Base-by-base conservation (phyloP, 2,797 vertebrate species). In the Sternotherus odoratus region DNA sequence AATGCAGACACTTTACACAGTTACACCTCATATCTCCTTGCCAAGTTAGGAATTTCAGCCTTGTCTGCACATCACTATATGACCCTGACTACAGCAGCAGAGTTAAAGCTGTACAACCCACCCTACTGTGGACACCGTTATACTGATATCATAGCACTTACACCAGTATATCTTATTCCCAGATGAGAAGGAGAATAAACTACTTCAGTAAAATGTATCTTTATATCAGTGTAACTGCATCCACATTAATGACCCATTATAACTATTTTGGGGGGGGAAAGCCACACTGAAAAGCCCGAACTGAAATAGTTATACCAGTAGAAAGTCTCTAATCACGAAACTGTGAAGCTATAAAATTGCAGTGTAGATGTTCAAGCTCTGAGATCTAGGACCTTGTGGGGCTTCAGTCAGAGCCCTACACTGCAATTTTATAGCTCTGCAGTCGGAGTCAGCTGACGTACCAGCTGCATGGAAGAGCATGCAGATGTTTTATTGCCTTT, bases 1-100 rank as follows among this genome's bases (percentile, higher is more conserved):
- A 8, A 82, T 82, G 90, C 83, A 96, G 83, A 94, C 86, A 80
- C 51, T 86, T 89, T 74, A 66, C 26, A 53, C 43, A 30, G 43
- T 30, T 28, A 48, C 26, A 48, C 46, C 43, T 75, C 24, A 1
- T 48, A 54, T 79, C 57, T 87, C 79, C 46, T 86, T 78, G 23
- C 21, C 85, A 82, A 69, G 33, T 23, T n/a, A 91, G 69, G 33
- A 39, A 87, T 8, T 26, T 8, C 15, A 4, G 30, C 39, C 28
- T 84, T n/a, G 2, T 23, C 57, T 23, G 15, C 46, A 33, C 48
- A 89, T 77, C 69, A 60, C 17, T 49, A 48, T 5, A 39, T 82
- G 6, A 81, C 28, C 2, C 12, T 82, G 60, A 74, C n/a, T 54
- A 8, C 4, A 39, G 17, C 72, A 16, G 87, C 81, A 12, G 36